Evolutionary conservation across 2,888 invertebrate species (phyloP).

Genomic region (Cheilosia variabilis): DNA sequence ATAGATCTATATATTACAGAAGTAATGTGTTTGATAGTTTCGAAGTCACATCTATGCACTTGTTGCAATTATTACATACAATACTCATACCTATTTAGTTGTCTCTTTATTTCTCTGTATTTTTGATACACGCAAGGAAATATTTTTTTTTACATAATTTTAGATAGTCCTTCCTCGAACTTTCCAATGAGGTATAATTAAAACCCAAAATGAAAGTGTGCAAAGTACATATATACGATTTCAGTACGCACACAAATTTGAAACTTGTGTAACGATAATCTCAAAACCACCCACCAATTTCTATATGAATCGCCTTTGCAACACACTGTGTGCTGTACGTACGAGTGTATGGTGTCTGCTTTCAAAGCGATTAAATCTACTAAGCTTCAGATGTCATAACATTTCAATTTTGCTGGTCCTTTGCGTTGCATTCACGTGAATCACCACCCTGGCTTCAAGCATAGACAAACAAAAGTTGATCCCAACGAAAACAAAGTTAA

Average conservation of each 20-base stretch:
- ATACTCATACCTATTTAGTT: too few relatives aligned
- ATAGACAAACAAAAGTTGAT: slow-evolving; percentile 69
- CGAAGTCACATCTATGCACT: too few relatives aligned
- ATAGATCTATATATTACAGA: too few relatives aligned
- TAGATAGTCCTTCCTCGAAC: too few relatives aligned
- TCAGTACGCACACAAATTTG: background rate
- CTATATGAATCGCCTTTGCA: background rate
- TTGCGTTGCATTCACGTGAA: slow-evolving; percentile 1
- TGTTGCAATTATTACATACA: too few relatives aligned
- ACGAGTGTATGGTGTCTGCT: background rate
- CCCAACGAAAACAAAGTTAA: slow-evolving; percentile 71
- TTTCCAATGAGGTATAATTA: too few relatives aligned
- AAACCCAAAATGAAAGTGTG: too few relatives aligned
- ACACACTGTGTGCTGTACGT: background rate
- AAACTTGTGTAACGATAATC: background rate
- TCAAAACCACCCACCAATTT: background rate
- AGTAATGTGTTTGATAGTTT: too few relatives aligned
- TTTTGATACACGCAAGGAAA: too few relatives aligned
- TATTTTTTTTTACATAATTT: too few relatives aligned
- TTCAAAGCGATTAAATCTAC: slow-evolving; percentile 65
- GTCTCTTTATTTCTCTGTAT: too few relatives aligned
- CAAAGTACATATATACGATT: too few relatives aligned
- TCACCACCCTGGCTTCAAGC: background rate
- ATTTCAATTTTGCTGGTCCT: slow-evolving; percentile 62
- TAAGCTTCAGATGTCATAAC: slow-evolving; percentile 68